Conservation (phyloP, 1,140 invertebrate species). For the Drosophila lacteicornis region DNA sequence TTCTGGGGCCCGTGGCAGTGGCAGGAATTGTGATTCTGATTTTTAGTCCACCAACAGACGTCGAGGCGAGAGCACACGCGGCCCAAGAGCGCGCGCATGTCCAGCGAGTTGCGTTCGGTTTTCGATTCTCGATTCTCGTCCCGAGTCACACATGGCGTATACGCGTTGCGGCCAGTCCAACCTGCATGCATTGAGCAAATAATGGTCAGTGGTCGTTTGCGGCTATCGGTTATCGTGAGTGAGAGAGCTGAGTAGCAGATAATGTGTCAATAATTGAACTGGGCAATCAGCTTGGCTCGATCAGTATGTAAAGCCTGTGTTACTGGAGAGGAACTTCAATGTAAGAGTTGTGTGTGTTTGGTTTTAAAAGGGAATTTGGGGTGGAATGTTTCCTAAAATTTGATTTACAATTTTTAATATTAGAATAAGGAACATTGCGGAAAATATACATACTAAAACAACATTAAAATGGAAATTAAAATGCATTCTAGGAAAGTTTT, state of each 20-base stretch:
- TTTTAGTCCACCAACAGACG: constrained; percentile 65
- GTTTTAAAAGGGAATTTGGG: background rate
- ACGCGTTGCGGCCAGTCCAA: constrained; percentile 51
- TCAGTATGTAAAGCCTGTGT: constrained; percentile 34
- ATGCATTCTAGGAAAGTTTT: too few species aligned
- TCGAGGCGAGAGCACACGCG: constrained; percentile 65
- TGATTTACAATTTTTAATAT: too few species aligned
- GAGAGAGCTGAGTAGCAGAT: constrained; percentile 24
- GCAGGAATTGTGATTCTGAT: constrained; percentile 30
- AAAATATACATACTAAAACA: too few species aligned
- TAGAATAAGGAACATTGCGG: too few species aligned
- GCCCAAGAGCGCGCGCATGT: constrained; percentile 55
- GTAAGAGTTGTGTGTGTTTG: constrained; percentile 23
- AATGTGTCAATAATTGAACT: constrained; percentile 48
- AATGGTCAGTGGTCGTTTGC: constrained; percentile 45
- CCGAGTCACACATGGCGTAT: constrained; percentile 63
- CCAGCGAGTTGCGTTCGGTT: constrained; percentile 30
- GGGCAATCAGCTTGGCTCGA: constrained; percentile 18
- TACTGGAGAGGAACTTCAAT: constrained; percentile 23
- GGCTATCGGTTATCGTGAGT: constrained; percentile 19
- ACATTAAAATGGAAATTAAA: too few species aligned
- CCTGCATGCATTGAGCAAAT: constrained; percentile 41
- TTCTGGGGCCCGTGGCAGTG: constrained; percentile 14
- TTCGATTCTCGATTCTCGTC: constrained; percentile 13
- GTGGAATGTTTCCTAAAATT: too few species aligned